Base-by-base conservation (phyloP, 2,888 invertebrate genomes). In the Phengaris arion region DNA sequence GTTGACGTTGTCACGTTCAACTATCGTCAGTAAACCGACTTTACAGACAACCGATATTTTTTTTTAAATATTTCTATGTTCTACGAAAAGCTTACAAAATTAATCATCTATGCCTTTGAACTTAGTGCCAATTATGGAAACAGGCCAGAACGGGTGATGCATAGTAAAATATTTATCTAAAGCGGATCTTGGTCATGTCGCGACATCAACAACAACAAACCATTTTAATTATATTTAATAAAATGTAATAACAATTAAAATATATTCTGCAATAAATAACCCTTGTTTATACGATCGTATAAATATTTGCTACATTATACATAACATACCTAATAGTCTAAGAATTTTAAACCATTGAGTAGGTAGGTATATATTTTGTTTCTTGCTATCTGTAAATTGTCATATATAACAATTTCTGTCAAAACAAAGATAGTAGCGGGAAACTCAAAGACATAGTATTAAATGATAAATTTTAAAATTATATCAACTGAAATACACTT, bases 171-270 rank as follows among this genome's bases (percentile, higher is more conserved):
- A 64, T 64, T 64, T 59, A 35, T 64, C 64, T 45, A 2, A 64
- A 64, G 45, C 64, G 64, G 64, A 64, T 45, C 64, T 64, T 35
- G 12, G 12, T 64, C 13, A 35, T 64, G 35, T 45, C 35, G 22
- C 59, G 22, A 45, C 64, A 64, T 15, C 45, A 68, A n/a, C n/a
- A 69, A 15, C 59, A 59, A 15, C 57, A 8, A 59, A 59, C 59
- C 0, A 69, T 69, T 69, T 69, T 72, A 72, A 72, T 72, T 72
- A 72, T 72, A 54, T 54, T 72, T 72, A 72, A 72, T 72, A 22
- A 72, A 72, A 52, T 54, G 72, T 51, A 35, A 72, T 52, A 35
- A 72, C 70, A 9, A 54, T 72, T 72, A 72, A 22, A 12, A 6
- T 35, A 52, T 68, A 68, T 46, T 13, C 46, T 48, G 72, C 72